A percentile compares a stretch with the other conserved stretches of the same genome.
Conservation (phyloP, 23 tunicate genomes). For the Styela plicata region DNA sequence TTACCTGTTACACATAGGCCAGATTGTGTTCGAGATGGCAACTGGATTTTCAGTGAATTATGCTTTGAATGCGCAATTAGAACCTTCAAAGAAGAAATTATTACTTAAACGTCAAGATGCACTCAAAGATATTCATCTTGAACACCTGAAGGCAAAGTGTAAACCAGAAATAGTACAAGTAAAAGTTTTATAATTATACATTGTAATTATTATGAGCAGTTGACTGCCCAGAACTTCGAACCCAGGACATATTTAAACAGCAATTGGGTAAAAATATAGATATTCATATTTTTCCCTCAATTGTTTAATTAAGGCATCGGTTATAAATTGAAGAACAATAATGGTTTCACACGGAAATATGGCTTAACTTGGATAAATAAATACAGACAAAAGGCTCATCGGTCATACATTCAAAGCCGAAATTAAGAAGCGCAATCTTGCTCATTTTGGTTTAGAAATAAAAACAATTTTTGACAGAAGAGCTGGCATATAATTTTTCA, state of each 20-base stretch:
- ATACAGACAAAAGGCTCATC: no score
- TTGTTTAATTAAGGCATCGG: no score
- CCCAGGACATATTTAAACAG: neutral
- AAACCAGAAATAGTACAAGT: constrained; percentile 23
- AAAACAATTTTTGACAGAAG: no score
- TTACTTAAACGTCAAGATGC: neutral
- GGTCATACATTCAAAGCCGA: no score
- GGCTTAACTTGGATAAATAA: no score
- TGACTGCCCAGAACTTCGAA: neutral
- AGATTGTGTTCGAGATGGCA: constrained; percentile 24
- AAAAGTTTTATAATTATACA: neutral
- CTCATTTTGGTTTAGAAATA: no score
- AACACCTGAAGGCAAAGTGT: constrained; percentile 5
- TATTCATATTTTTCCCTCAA: neutral
- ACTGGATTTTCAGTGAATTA: constrained; percentile 35
- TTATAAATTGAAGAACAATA: no score
- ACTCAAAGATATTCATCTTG: constrained; percentile 20
- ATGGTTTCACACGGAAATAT: no score
- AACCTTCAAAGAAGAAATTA: constrained; percentile 1
- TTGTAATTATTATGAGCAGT: neutral
- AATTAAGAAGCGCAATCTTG: no score
- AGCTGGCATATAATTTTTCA: no score
- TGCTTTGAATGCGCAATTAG: neutral
- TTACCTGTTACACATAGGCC: no score
- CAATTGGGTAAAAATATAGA: neutral